Conservation (phyloP, 2,888 invertebrate genomes). For the Nymphalis c-album region DNA sequence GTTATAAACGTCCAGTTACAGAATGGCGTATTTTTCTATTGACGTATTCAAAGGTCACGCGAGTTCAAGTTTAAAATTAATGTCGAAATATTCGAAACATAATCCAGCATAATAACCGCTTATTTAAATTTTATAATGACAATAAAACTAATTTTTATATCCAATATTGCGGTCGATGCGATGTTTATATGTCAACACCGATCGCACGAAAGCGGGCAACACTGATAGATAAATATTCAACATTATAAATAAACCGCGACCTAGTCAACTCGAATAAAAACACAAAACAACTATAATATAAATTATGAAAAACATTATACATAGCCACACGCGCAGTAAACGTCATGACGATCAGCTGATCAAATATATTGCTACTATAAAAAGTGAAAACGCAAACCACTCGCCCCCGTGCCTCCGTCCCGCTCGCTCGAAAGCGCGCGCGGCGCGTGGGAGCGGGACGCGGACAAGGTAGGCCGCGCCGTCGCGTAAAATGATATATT, state of each 20-base stretch:
- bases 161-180: neutral
- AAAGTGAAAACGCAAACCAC: constrained; percentile 80
- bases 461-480: constrained; percentile 54
- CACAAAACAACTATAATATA: constrained; percentile 69
- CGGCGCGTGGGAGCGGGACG: constrained; percentile 51
- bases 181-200: constrained; percentile 47
- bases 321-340: constrained; percentile 69
- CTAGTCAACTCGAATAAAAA: constrained; percentile 71
- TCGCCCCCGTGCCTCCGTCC: constrained; percentile 60
- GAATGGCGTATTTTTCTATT: constrained; percentile 22
- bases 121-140: constrained; percentile 40
- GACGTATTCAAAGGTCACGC: constrained; percentile 21
- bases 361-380: constrained; percentile 82
- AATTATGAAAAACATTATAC: constrained; percentile 79
- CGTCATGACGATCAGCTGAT: constrained; percentile 81
- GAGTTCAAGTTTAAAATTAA: constrained; percentile 25
- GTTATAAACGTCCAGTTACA: neutral
- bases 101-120: constrained; percentile 24
- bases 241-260: constrained; percentile 76
- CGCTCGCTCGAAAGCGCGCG: constrained; percentile 45
- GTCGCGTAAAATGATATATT: constrained; percentile 81
- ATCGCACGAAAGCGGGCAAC: constrained; percentile 40
- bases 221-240: constrained; percentile 67
- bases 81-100: constrained; percentile 7
- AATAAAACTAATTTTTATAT: constrained; percentile 22